These are phyloP conservation scores for Drosophila meridionalis DNA, from an alignment of 2,888 invertebrate genomes.

Conservation along the genomic window DNA sequence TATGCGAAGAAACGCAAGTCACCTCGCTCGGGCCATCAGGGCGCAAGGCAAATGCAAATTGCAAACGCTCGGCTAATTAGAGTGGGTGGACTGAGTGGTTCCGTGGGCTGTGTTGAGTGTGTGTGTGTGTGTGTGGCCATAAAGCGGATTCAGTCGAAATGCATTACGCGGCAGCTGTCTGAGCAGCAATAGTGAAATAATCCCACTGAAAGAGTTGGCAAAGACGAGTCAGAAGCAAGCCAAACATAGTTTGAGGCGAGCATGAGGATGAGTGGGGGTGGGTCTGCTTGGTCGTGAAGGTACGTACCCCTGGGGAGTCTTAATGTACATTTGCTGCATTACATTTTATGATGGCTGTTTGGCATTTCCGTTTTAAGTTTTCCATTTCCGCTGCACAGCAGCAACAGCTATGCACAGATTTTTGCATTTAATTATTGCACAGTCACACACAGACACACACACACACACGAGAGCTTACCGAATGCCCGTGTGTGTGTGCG, in stretches of 20 bases:
- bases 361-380: slow-evolving; percentile 64
- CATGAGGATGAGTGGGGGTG: not conserved
- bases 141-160: slow-evolving; percentile 8
- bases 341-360: slow-evolving; percentile 57
- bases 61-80: slow-evolving; percentile 64
- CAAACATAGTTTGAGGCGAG: not conserved
- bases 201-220: slow-evolving; percentile 7
- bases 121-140: slow-evolving; percentile 4
- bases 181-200: not conserved
- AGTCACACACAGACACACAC: not conserved
- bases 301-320: slow-evolving; percentile 11
- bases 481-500: not conserved
- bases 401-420: slow-evolving; percentile 35
- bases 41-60: slow-evolving; percentile 39
- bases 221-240: not conserved
- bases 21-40: not conserved
- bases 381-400: slow-evolving; percentile 61
- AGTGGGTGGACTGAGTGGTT: slow-evolving; percentile 13
- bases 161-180: slow-evolving; percentile 19
- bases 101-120: not conserved
- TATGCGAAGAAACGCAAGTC: slow-evolving; percentile 34
- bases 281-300: not conserved
- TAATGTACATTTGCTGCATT: slow-evolving; percentile 58
- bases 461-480: not conserved
- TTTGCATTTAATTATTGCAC: slow-evolving; percentile 63